These are phyloP conservation scores for Sebastes hubbsi DNA, from an alignment of 2,797 vertebrate genomes.

Conservation along the genomic window DNA sequence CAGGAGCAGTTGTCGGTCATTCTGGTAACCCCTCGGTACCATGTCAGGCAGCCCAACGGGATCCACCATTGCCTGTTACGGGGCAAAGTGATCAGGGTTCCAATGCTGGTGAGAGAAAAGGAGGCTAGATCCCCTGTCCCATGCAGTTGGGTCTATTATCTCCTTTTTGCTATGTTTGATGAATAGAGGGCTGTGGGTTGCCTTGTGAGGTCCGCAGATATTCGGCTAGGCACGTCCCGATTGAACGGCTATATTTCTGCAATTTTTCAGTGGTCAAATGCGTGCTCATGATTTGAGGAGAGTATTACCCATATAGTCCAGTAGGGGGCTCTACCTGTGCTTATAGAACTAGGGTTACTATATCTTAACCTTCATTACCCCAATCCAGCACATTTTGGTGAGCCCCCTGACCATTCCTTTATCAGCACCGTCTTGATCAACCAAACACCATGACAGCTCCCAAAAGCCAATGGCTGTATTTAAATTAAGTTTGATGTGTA, in stretches of 20 bases:
- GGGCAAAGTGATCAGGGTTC: too few relatives aligned
- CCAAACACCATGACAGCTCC: not conserved
- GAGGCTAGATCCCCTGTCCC: too few relatives aligned
- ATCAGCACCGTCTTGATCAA: not conserved
- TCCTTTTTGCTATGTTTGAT: too few relatives aligned
- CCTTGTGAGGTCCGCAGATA: not conserved
- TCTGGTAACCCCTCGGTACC: too few relatives aligned
- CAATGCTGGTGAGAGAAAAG: too few relatives aligned
- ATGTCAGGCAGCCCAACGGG: too few relatives aligned
- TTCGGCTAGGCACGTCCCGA: not conserved
- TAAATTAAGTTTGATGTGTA: not conserved
- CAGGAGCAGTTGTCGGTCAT: too few relatives aligned
- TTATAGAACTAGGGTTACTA: too few relatives aligned
- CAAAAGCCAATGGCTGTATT: not conserved
- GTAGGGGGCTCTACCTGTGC: not conserved
- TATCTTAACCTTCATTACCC: not conserved
- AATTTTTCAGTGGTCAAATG: not conserved
- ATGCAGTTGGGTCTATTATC: too few relatives aligned
- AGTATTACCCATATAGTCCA: not conserved
- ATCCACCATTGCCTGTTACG: too few relatives aligned
- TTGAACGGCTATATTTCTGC: too few relatives aligned
- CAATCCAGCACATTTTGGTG: not conserved
- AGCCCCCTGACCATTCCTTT: not conserved
- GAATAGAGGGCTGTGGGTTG: not conserved
- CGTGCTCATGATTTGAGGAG: not conserved